Evolutionary conservation across 2,888 invertebrate species (phyloP), one percentile per base, ranked within the genome.

Genomic region (Calephelis perditalis): DNA sequence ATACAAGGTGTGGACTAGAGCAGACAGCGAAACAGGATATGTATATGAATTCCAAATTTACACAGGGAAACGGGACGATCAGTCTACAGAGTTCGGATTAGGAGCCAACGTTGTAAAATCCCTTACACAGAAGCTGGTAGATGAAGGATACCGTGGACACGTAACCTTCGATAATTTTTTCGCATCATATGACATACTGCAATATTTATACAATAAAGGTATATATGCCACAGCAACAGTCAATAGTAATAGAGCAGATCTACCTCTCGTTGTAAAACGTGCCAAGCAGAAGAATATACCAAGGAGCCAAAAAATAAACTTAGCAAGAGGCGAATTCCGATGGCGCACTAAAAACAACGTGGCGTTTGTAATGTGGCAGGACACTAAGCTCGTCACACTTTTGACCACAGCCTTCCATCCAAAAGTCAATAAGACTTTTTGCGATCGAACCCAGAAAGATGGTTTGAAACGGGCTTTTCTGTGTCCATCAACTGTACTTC

Each of bases 321-420:
- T 64, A 40, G 58, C 54, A 47, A 62, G 64, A 62, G 58, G 64
- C 47, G 61, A 64, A 45, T 59, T 58, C 58, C 55, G 56, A 63
- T 61, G 62, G 62, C 63, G 62, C 56, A 60, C 58, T 26, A 64
- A 64, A 58, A 64, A 62, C 40, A 61, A 61, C 46, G 60, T 64
- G 40, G 60, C 58, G 44, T 64, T 62, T 57, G 58, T 58, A 49
- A 59, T 59, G 44, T 64, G 64, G 64, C 59, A 62, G 37, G 60
- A 64, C 47, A 62, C 62, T 40, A 62, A 64, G 59, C 15, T 70
- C 45, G n/a, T 69, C 65, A 62, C 45, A 58, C 63, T 73, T 9
- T 15, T 71, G 61, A 67, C 59, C 49, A 73, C 62, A 55, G 70
- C 68, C 12, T 71, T 72, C 15, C 68, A 72, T 45, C 70, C 71